A percentile compares a stretch with the other conserved stretches of the same genome.
phyloP scores from a whole-genome alignment of 2,888 invertebrate genomes.

The Rhabditoides inermis region DNA sequence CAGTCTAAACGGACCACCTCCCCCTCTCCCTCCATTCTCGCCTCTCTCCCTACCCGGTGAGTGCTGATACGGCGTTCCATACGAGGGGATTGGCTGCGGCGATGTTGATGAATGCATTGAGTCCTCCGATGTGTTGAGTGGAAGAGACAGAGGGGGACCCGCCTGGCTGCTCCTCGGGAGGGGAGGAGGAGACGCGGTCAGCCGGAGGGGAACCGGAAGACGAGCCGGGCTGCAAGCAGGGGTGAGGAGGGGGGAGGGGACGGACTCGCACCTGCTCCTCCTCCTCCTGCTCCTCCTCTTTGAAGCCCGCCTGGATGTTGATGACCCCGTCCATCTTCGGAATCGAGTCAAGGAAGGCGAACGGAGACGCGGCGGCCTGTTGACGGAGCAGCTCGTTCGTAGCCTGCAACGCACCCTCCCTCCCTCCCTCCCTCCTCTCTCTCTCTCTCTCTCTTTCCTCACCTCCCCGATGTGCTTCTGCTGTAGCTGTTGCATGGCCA shows the following conservation, averaged over 20 bases:
- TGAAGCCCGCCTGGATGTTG: constrained; percentile 28
- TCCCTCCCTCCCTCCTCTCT: no score
- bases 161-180: constrained; percentile 6
- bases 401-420: no score
- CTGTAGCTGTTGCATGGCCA: constrained; percentile 23
- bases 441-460: neutral
- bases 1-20: no score
- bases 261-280: constrained; percentile 5
- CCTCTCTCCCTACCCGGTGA: no score
- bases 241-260: neutral
- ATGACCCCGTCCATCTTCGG: constrained; percentile 35
- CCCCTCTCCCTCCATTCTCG: no score
- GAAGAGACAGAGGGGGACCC: constrained; percentile 10
- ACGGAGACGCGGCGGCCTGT: constrained; percentile 2
- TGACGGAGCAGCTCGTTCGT: no score
- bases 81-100: constrained; percentile 21
- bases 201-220: no score
- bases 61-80: constrained; percentile 18
- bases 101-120: constrained; percentile 24
- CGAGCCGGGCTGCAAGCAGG: neutral
- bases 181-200: constrained; percentile 7
- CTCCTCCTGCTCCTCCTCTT: constrained; percentile 21
- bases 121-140: constrained; percentile 18
- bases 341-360: constrained; percentile 31
- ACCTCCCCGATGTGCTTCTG: constrained; percentile 4